Percentiles rank a stretch among this genome's conserved stretches.
Evolutionary conservation across 2,113 vertebrate genomes (phyloP).

Genomic region (Cichladusa arquata): DNA sequence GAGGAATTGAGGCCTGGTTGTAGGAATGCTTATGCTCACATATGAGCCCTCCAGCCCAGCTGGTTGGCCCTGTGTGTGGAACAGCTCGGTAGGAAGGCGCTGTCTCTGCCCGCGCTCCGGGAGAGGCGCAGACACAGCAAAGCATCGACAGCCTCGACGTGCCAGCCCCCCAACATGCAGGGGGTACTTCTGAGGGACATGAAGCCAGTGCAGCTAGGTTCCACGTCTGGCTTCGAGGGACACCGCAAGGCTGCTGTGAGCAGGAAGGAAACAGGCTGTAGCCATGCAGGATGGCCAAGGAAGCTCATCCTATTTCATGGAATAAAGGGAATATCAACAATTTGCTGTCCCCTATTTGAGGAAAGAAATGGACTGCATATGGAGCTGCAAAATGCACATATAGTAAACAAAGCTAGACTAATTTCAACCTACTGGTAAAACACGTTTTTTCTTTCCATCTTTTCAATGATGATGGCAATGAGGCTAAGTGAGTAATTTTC

Average conservation of each 20-base stretch:
- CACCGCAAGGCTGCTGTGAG: neutral
- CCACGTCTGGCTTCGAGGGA: neutral
- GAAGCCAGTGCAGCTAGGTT: neutral
- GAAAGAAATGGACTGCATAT: neutral
- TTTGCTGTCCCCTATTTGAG: neutral
- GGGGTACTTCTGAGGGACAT: neutral
- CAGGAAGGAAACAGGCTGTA: neutral
- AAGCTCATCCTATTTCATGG: neutral
- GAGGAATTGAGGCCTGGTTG: neutral
- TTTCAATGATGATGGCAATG: neutral
- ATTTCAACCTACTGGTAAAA: neutral
- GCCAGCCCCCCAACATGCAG: rapidly evolving
- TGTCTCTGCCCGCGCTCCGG: neutral
- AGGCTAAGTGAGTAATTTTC: neutral
- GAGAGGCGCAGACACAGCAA: neutral
- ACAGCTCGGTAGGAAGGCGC: rapidly evolving
- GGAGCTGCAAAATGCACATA: neutral
- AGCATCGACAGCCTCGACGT: rapidly evolving
- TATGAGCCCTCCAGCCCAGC: neutral
- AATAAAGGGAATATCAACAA: neutral
- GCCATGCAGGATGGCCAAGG: neutral
- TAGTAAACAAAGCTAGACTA: neutral
- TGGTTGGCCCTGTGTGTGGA: rapidly evolving
- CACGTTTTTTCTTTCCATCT: neutral
- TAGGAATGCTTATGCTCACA: neutral